Percentiles rank a stretch among this genome's conserved stretches.
phyloP scores from a whole-genome alignment of 2,113 vertebrate genomes.

The Bagarius yarrelli region DNA sequence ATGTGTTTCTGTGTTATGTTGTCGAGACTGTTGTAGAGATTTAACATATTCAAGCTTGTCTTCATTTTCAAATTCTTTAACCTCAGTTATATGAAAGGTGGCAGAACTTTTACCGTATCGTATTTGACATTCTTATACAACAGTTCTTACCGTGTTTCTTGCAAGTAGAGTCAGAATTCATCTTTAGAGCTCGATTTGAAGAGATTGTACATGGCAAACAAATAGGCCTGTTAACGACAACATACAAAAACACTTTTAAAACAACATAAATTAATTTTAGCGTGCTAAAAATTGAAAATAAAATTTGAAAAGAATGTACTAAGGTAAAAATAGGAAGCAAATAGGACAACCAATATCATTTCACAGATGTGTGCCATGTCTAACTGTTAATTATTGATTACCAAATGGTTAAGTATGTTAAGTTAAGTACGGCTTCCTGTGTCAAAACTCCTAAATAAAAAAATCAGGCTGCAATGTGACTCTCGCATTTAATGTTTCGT shows the following conservation, averaged over 20 bases:
- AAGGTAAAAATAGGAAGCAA: too few relatives aligned
- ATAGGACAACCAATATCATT: neutral
- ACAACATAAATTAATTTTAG: too few relatives aligned
- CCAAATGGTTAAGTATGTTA: neutral
- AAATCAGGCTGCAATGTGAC: neutral
- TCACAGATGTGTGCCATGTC: neutral
- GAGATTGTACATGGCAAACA: conserved; percentile 70
- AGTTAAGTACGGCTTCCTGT: neutral
- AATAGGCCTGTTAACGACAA: conserved; percentile 61
- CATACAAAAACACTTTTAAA: neutral
- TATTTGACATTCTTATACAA: neutral
- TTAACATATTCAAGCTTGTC: too few relatives aligned
- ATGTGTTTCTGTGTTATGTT: too few relatives aligned
- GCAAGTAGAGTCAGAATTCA: conserved; percentile 62
- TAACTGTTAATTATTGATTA: neutral
- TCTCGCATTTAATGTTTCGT: neutral
- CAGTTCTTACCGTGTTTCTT: conserved; percentile 61
- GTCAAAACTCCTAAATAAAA: neutral
- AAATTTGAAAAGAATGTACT: too few relatives aligned
- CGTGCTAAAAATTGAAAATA: too few relatives aligned
- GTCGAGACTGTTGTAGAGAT: too few relatives aligned
- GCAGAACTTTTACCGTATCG: neutral
- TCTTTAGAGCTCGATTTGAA: conserved; percentile 66
- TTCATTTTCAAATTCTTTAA: neutral
- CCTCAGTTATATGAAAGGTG: neutral